These are phyloP conservation scores for Oreonectes daqikongensis DNA, from an alignment of 2,797 vertebrate species.

Conservation along the genomic window DNA sequence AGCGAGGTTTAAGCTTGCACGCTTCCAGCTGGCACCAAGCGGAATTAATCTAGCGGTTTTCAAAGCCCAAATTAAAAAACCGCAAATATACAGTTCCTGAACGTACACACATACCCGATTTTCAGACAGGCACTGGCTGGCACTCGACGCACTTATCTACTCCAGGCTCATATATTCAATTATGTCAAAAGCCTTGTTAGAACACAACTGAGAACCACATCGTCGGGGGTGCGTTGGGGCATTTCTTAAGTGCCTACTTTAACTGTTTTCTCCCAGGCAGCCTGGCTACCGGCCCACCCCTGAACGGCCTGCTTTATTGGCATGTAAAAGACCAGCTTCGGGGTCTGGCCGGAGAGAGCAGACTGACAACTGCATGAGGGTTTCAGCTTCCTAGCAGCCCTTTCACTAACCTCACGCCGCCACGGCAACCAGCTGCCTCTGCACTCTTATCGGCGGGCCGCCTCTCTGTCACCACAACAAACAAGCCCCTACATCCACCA, in stretches of 20 bases:
- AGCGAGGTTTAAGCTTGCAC: constrained; percentile 25
- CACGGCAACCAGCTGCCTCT: constrained; percentile 39
- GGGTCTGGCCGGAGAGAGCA: constrained; percentile 38
- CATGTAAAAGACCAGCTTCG: constrained; percentile 43
- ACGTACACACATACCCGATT: constrained; percentile 26
- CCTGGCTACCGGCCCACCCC: constrained; percentile 45
- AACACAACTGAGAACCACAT: constrained; percentile 45
- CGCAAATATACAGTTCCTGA: constrained; percentile 11
- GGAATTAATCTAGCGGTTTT: background rate
- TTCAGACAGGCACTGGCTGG: constrained; percentile 29
- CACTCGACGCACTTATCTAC: constrained; percentile 45
- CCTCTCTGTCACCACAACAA: constrained; percentile 52
- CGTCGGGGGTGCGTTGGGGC: constrained; percentile 27
- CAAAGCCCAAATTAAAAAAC: constrained; percentile 38
- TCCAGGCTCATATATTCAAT: constrained; percentile 58
- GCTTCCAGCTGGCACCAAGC: constrained; percentile 30
- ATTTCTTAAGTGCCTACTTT: constrained; percentile 59
- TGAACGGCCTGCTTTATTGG: constrained; percentile 44
- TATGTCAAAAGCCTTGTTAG: constrained; percentile 62
- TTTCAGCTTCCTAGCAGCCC: constrained; percentile 43
- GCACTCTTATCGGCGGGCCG: constrained; percentile 44
- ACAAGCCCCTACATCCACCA: constrained; percentile 36
- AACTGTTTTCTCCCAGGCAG: constrained; percentile 53
- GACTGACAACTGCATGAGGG: constrained; percentile 42
- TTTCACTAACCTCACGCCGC: constrained; percentile 50